Percentiles rank a stretch among this genome's conserved stretches.
These are phyloP conservation scores for Macquaria ambigua DNA, from an alignment of 2,113 vertebrate species.

Conservation along the genomic window DNA sequence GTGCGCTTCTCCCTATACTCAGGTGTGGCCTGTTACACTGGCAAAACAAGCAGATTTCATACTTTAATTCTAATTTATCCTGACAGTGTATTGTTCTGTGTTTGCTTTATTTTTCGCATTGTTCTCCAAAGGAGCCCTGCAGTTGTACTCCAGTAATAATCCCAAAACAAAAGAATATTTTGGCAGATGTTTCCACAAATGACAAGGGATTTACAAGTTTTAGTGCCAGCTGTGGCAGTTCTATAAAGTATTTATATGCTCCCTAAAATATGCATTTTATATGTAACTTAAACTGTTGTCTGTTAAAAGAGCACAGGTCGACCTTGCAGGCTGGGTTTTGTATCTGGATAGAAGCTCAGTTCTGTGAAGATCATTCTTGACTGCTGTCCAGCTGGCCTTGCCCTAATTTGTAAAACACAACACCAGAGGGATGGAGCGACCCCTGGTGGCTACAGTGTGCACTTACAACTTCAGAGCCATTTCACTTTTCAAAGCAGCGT, in stretches of 20 bases:
- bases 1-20: conserved; percentile 7
- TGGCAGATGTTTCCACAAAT: conserved; percentile 64
- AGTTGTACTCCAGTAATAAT: conserved; percentile 36
- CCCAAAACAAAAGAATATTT: conserved; percentile 65
- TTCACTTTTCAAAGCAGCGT: background rate
- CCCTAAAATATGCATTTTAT: conserved; percentile 70
- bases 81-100: conserved; percentile 24
- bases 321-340: conserved; percentile 52
- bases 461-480: conserved; percentile 18
- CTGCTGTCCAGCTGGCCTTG: conserved; percentile 59
- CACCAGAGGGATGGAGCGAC: conserved; percentile 72
- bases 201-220: conserved; percentile 68
- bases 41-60: conserved; percentile 37
- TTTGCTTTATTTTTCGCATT: conserved; percentile 26
- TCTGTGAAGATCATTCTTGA: conserved; percentile 58
- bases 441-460: conserved; percentile 75
- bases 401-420: conserved; percentile 7
- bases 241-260: conserved; percentile 77
- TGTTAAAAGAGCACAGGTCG: conserved; percentile 43
- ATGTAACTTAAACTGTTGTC: conserved; percentile 64
- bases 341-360: conserved; percentile 43
- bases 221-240: conserved; percentile 68
- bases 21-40: conserved; percentile 30
- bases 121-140: conserved; percentile 32
- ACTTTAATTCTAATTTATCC: conserved; percentile 29